Evolutionary conservation across 2,888 invertebrate species (phyloP).

Genomic region (Hypselothyrea guttata): DNA sequence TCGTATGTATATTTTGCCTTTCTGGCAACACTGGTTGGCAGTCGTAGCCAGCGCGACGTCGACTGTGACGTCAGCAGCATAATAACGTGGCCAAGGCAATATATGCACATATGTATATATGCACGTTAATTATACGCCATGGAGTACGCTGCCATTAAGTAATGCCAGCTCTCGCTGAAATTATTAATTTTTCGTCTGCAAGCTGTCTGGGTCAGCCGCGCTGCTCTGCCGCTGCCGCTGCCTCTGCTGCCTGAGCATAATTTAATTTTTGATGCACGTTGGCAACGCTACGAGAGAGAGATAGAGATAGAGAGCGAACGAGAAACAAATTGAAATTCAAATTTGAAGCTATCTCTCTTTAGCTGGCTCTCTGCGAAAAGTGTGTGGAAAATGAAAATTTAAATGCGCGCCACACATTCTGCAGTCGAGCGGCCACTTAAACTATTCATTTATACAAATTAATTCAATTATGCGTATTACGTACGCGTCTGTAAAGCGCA

Average conservation of each 20-base stretch:
- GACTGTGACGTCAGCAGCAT: conserved; percentile 72
- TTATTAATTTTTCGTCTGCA: conserved; percentile 76
- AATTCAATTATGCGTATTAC: conserved; percentile 81
- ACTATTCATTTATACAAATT: conserved; percentile 82
- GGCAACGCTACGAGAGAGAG: conserved; percentile 25
- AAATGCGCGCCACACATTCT: conserved; percentile 71
- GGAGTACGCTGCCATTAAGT: conserved; percentile 60
- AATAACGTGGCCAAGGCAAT: conserved; percentile 64
- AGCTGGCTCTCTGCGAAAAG: conserved; percentile 50
- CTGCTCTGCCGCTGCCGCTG: conserved; percentile 25
- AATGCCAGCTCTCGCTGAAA: conserved; percentile 54
- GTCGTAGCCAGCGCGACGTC: conserved; percentile 27
- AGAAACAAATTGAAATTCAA: conserved; percentile 77
- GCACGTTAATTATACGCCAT: conserved; percentile 78
- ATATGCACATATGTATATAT: too few species aligned
- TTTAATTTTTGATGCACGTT: conserved; percentile 72
- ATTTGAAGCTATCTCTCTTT: too few species aligned
- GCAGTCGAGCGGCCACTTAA: conserved; percentile 70
- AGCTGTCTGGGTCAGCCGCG: conserved; percentile 76
- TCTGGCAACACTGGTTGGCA: conserved; percentile 8
- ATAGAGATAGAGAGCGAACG: too few species aligned
- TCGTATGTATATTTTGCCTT: too few species aligned
- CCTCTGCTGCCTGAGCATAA: conserved; percentile 67
- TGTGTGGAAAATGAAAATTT: conserved; percentile 75
- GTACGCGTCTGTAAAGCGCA: conserved; percentile 76